Base-by-base conservation (phyloP, 2,888 invertebrate genomes). In the Caenorhabditis afra region DNA sequence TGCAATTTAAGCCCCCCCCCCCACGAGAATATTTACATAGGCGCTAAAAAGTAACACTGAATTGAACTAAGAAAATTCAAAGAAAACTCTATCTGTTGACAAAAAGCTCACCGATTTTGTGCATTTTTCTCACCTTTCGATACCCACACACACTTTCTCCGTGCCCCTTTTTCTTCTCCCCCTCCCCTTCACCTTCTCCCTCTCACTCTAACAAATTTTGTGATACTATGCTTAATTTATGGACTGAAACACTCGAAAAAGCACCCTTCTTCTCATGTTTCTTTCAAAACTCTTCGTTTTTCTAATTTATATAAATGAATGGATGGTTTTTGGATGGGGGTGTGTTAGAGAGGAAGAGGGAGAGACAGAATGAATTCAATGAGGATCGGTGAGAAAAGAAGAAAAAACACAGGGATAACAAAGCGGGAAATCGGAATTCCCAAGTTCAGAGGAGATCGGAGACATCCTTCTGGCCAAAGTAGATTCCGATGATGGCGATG, bases 381-480 rank as follows among this genome's bases (percentile, higher is more conserved):
- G 29, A 29, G 29, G 29, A 29, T 29, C 29, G 3, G 29, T 29
- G 29, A 3, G 29, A 29, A 29, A 29, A 29, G 29, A 29, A 29
- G 29, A n/a, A n/a, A n/a, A n/a, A n/a, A n/a, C n/a, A n/a, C n/a
- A n/a, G n/a, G 7, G 37, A 37, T 37, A 37, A 37, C 37, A 37
- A 37, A 11, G 11, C n/a, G n/a, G n/a, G n/a, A n/a, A n/a, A n/a
- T n/a, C n/a, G 11, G 41, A 41, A 41, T n/a, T 3, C 3, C 11
- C n/a, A n/a, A 20, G 5, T 22, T 49, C 29, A 52, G 4, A 23
- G 45, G 47, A 20, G 16, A 74, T 85, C 85, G 14, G 80, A 59
- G 12, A 85, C 59, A 66, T 85, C 85, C 37, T 81, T 79, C 44
- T 85, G 85, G 8, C 65, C 71, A 53, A 85, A 85, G 37, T 39